Evolutionary conservation across 2,797 vertebrate species (phyloP).

Genomic region (Acanthornis magna): DNA sequence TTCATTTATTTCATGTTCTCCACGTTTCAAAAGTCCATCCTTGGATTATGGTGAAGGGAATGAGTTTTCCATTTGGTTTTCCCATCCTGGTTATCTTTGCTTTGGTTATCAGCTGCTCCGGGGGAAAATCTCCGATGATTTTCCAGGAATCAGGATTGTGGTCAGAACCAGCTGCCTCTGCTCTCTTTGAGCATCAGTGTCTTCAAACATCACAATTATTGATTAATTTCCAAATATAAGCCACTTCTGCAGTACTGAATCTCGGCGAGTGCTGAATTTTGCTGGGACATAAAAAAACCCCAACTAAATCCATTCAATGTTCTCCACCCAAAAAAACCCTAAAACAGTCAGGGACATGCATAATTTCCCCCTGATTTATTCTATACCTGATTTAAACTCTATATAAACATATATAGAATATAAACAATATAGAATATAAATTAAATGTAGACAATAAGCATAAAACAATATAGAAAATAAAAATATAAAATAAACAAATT

Average conservation of each 20-base stretch:
- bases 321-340: not conserved
- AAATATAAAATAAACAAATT: no score
- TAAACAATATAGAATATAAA: no score
- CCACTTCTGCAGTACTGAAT: not conserved
- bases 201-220: not conserved
- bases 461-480: no score
- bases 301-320: not conserved
- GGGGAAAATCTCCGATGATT: not conserved
- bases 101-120: rapidly evolving
- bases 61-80: not conserved
- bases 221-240: not conserved
- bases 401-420: not conserved
- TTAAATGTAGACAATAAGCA: no score
- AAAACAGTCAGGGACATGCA: not conserved
- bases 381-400: not conserved
- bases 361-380: not conserved
- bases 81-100: not conserved
- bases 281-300: not conserved
- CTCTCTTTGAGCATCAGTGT: not conserved
- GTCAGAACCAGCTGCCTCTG: not conserved
- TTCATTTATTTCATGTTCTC: not conserved
- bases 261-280: not conserved
- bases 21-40: not conserved
- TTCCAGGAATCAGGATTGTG: rapidly evolving
- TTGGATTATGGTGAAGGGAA: not conserved